A percentile compares a stretch with the other conserved stretches of the same genome.
These are phyloP conservation scores for Xiphorhynchus elegans DNA, from an alignment of 2,113 vertebrate genomes.

Conservation along the genomic window DNA sequence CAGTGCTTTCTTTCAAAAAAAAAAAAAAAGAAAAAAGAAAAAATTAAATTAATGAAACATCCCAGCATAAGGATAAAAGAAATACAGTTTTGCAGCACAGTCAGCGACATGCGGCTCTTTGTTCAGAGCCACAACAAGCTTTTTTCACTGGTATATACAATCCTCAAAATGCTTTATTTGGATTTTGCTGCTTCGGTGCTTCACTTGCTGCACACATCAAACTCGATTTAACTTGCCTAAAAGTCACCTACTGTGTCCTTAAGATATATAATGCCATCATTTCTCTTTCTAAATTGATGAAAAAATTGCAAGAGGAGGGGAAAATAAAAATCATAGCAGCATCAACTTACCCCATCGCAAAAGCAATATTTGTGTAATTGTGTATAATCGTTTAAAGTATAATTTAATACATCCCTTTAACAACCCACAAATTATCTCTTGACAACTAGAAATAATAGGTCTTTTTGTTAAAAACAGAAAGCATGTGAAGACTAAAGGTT, in stretches of 20 bases:
- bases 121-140: not conserved
- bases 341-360: not conserved
- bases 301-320: not conserved
- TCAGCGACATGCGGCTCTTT: not conserved
- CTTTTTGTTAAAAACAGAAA: constrained; percentile 83
- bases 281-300: not conserved
- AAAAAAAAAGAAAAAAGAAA: not conserved
- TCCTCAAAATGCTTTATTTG: not conserved
- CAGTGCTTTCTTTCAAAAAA: not conserved
- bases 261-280: not conserved
- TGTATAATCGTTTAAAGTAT: constrained; percentile 70
- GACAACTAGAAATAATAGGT: constrained; percentile 85
- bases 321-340: not conserved
- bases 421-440: constrained; percentile 80
- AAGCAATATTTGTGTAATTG: constrained; percentile 62
- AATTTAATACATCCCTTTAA: constrained; percentile 81
- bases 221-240: not conserved
- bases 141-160: not conserved
- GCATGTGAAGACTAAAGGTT: constrained; percentile 89
- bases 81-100: not conserved
- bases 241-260: not conserved
- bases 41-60: not conserved
- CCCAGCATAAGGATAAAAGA: not conserved
- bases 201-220: not conserved
- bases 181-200: not conserved